Evolutionary conservation across 2,888 invertebrate species (phyloP), one percentile per base, ranked within the genome.

Genomic region (Pocota personata): DNA sequence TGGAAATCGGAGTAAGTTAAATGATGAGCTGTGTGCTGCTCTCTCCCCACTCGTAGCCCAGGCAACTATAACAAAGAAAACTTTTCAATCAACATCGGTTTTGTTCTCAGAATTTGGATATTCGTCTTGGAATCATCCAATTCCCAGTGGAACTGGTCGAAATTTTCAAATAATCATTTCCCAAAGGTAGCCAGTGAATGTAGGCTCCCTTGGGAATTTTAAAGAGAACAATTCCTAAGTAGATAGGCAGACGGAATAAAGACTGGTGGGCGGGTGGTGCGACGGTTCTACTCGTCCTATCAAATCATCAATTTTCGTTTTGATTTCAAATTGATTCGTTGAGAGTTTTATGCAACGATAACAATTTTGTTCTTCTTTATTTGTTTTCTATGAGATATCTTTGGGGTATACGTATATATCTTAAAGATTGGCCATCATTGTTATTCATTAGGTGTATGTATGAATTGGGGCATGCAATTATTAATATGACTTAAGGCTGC

Each of bases 111-210:
- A 71, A 71, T 75, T 75, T 80, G 69, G 60, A 60, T 52, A 75
- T 64, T 32, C 37, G 7, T 37, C 30, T 78, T 66, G 32, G 27
- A 55, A 43, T 16, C 16, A 21, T 8, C n/a, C 16, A n/a, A 43
- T 46, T 50, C 76, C 55, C 82, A 32, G 40, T 3, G 60, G 75
- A 69, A 58, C 8, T 66, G 78, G 72, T 82, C 57, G 82, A 77
- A 76, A 76, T 67, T 86, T 72, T 86, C 58, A 82, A 72, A 86
- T 86, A 82, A 86, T 86, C 86, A 82, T 86, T 50, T 72, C 72
- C 55, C 82, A 72, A 69, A 86, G 86, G 86, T 73, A 77, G 64
- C 57, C 57, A 46, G 21, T 75, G 69, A 75, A 69, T 66, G 62
- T 58, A 21, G 16, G 55, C 82, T 52, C 82, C 58, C 82, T n/a